Conservation (phyloP, 2,888 invertebrate species). For the Diaphora mendica region DNA sequence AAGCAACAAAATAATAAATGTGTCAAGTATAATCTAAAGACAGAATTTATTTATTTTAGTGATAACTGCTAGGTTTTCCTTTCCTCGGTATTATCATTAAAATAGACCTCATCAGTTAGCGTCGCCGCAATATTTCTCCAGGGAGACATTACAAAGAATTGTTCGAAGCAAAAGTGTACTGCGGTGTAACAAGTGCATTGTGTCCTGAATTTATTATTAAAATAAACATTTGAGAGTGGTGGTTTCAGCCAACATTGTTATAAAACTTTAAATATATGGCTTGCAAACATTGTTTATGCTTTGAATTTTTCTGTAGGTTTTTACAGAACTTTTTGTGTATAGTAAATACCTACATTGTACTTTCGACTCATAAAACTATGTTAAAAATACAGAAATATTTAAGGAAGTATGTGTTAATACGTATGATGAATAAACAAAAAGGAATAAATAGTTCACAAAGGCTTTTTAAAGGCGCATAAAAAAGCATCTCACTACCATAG, state of each 20-base stretch:
- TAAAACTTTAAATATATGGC: not conserved
- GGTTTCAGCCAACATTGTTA: not conserved
- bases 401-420: too few species aligned
- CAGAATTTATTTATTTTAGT: too few species aligned
- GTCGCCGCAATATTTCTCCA: slow-evolving; percentile 4
- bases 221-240: not conserved
- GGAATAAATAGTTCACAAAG: too few species aligned
- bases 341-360: too few species aligned
- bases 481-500: too few species aligned
- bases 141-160: slow-evolving; percentile 3
- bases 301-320: not conserved
- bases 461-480: too few species aligned
- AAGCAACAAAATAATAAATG: too few species aligned
- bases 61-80: too few species aligned
- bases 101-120: not conserved
- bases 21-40: too few species aligned
- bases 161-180: slow-evolving; percentile 12
- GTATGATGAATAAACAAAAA: too few species aligned
- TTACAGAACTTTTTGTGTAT: not conserved
- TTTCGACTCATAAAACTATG: too few species aligned
- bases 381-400: too few species aligned
- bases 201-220: slow-evolving; percentile 3
- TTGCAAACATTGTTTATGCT: not conserved
- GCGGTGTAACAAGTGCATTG: slow-evolving; percentile 10
- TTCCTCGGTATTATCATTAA: not conserved